A percentile compares a stretch with the other conserved stretches of the same genome.
phyloP scores from a whole-genome alignment of 2,888 invertebrate species.

The Laothoe populi region DNA sequence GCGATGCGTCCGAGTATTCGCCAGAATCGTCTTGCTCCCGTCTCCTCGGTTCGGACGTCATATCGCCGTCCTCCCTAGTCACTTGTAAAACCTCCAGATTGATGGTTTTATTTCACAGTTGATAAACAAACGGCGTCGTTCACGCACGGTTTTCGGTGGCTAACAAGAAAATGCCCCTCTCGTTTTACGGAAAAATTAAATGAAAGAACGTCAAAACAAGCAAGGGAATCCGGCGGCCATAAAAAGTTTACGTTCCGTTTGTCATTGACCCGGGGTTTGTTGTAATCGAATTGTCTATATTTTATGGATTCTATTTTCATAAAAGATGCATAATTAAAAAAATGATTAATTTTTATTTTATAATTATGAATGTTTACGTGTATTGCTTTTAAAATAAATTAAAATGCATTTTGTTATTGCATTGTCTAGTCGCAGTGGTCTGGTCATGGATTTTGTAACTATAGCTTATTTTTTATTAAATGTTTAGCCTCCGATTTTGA shows the following conservation, averaged over 20 bases:
- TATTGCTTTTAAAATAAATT: too few species aligned
- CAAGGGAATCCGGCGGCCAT: slow-evolving; percentile 75
- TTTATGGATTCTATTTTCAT: neutral
- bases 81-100: slow-evolving; percentile 80
- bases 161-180: slow-evolving; percentile 65
- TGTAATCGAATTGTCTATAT: neutral
- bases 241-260: slow-evolving; percentile 61
- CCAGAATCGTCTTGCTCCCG: slow-evolving; percentile 75
- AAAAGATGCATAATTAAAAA: neutral
- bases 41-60: slow-evolving; percentile 78
- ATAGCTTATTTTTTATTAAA: too few species aligned
- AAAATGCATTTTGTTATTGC: too few species aligned
- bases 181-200: slow-evolving; percentile 59
- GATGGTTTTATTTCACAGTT: slow-evolving; percentile 55
- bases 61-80: slow-evolving; percentile 73
- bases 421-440: too few species aligned
- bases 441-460: too few species aligned
- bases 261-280: slow-evolving; percentile 33
- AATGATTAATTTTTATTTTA: too few species aligned
- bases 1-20: slow-evolving; percentile 80
- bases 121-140: slow-evolving; percentile 52
- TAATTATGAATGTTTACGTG: too few species aligned
- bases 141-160: slow-evolving; percentile 53
- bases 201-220: slow-evolving; percentile 79
- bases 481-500: too few species aligned